A percentile compares a stretch with the other conserved stretches of the same genome.
phyloP scores from a whole-genome alignment of 1,140 invertebrate genomes.

The Sweltsa coloradensis region DNA sequence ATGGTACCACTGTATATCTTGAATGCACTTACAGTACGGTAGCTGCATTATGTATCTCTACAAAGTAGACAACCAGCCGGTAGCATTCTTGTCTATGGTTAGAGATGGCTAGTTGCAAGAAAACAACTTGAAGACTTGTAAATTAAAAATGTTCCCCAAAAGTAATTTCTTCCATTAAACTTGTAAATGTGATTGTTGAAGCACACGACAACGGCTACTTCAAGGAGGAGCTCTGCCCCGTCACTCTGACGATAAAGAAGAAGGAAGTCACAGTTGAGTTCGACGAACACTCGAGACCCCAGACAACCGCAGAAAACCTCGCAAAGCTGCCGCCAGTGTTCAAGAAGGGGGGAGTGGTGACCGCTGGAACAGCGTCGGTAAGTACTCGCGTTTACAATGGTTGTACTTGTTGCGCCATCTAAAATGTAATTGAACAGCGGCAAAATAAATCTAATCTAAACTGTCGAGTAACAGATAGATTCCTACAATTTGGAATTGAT shows the following conservation, averaged over 20 bases:
- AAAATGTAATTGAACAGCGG: no score
- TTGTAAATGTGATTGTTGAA: slow-evolving; percentile 34
- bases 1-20: no score
- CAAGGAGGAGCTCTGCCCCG: slow-evolving; percentile 79
- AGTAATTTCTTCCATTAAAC: no score
- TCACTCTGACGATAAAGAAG: slow-evolving; percentile 73
- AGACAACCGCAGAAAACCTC: slow-evolving; percentile 74
- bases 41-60: no score
- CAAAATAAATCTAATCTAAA: no score
- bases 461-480: no score
- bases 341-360: slow-evolving; percentile 92
- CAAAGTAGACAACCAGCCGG: no score
- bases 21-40: no score
- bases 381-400: slow-evolving; percentile 22
- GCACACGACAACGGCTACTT: slow-evolving; percentile 81
- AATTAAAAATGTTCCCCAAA: background rate
- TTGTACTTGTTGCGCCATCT: slow-evolving; percentile 3
- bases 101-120: background rate
- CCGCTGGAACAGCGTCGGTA: slow-evolving; percentile 90
- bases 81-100: no score
- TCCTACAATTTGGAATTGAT: no score
- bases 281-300: slow-evolving; percentile 91
- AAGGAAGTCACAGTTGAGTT: slow-evolving; percentile 63
- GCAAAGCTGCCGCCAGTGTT: slow-evolving; percentile 80
- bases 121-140: background rate